Evolutionary conservation across 1,140 invertebrate genomes (phyloP).

Genomic region (Drosophila pandora): DNA sequence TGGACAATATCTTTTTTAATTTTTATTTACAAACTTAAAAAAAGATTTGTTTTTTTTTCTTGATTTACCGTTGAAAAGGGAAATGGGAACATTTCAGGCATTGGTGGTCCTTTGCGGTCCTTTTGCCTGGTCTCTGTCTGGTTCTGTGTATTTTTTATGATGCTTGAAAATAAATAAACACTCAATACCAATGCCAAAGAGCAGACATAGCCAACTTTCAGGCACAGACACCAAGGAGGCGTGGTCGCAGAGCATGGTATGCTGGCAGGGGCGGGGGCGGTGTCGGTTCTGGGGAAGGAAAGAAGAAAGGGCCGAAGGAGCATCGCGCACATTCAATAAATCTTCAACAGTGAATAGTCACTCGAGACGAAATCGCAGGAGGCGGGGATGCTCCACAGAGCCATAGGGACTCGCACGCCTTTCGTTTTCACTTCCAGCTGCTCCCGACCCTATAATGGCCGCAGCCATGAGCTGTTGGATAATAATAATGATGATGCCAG

Average conservation of each 20-base stretch:
- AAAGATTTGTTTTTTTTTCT: not conserved
- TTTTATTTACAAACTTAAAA: not conserved
- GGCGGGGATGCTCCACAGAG: slow-evolving; percentile 1
- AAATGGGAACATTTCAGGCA: slow-evolving; percentile 16
- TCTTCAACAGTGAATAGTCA: slow-evolving; percentile 77
- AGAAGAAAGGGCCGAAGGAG: slow-evolving; percentile 29
- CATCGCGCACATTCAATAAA: slow-evolving; percentile 77
- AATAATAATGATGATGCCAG: slow-evolving; percentile 52
- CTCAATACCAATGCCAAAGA: slow-evolving; percentile 78
- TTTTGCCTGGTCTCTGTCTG: slow-evolving; percentile 29
- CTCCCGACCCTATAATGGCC: slow-evolving; percentile 60
- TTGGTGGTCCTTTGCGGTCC: slow-evolving; percentile 12
- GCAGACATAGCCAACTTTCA: slow-evolving; percentile 66
- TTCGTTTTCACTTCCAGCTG: slow-evolving; percentile 67
- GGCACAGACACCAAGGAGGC: slow-evolving; percentile 40
- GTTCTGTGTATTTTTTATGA: slow-evolving; percentile 73
- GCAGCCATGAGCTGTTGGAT: slow-evolving; percentile 61
- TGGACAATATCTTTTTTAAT: no score
- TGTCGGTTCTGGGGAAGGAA: slow-evolving; percentile 18
- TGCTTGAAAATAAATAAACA: slow-evolving; percentile 81
- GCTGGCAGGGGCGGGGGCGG: slow-evolving; percentile 2
- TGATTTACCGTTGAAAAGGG: not conserved
- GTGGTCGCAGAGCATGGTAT: slow-evolving; percentile 13
- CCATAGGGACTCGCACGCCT: slow-evolving; percentile 40
- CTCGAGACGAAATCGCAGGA: slow-evolving; percentile 61